Percentiles rank a stretch among this genome's conserved stretches.
Evolutionary conservation across 2,113 vertebrate genomes (phyloP).

Genomic region (Anser brachyrhynchus): DNA sequence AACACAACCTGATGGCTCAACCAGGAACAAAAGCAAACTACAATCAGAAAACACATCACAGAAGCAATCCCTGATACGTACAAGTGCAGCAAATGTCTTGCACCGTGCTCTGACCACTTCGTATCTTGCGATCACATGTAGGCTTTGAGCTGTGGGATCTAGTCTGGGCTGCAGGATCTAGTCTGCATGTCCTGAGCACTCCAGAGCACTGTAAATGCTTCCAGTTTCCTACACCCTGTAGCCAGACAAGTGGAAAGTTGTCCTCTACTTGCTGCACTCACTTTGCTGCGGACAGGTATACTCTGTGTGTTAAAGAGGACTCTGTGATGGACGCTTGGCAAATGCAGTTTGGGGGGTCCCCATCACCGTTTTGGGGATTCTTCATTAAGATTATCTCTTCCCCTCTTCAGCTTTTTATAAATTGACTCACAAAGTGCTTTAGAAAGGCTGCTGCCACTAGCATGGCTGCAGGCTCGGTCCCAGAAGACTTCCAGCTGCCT

Average conservation of each 20-base stretch:
- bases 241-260: not conserved
- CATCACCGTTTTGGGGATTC: not conserved
- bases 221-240: not conserved
- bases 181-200: not conserved
- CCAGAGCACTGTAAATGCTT: not conserved
- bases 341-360: not conserved
- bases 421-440: not conserved
- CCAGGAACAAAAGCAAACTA: not conserved
- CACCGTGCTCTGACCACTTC: not conserved
- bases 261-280: not conserved
- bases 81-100: not conserved
- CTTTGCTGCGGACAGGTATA: not conserved
- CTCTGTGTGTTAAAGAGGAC: not conserved
- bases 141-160: not conserved
- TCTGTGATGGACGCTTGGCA: not conserved
- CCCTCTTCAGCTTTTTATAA: not conserved
- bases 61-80: not conserved
- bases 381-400: not conserved
- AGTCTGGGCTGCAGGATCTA: not conserved
- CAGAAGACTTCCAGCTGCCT: constrained; percentile 47
- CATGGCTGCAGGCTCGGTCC: constrained; percentile 39
- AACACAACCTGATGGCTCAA: not conserved
- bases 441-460: constrained; percentile 31
- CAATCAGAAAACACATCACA: not conserved
- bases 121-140: not conserved